Evolutionary conservation across 1,140 invertebrate species (phyloP).

Genomic region (Planococcus citri): DNA sequence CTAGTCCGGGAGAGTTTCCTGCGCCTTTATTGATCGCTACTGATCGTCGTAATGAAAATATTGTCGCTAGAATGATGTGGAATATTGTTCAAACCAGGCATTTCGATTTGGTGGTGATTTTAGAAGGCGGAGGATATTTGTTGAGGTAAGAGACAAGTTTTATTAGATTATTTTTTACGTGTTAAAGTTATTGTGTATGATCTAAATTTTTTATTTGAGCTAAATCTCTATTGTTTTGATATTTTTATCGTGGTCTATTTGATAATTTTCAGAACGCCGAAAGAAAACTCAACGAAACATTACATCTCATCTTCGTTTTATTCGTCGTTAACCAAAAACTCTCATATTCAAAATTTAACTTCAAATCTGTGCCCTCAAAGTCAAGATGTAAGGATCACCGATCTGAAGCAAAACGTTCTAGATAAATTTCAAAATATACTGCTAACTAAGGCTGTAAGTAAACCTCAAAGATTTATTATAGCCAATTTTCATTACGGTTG

Average conservation of each 20-base stretch:
- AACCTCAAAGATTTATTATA: background rate
- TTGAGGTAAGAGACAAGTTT: constrained; percentile 37
- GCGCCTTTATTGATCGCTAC: constrained; percentile 25
- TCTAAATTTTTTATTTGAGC: constrained; percentile 11
- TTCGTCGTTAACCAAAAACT: background rate
- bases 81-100: constrained; percentile 27
- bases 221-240: too few relatives aligned
- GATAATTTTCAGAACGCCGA: constrained; percentile 22
- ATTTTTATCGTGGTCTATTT: too few relatives aligned
- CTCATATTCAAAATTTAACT: background rate
- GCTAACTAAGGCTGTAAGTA: constrained; percentile 22
- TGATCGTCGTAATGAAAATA: constrained; percentile 17
- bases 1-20: constrained; percentile 20
- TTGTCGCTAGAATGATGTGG: constrained; percentile 21
- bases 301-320: background rate
- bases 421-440: constrained; percentile 21
- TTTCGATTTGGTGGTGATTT: constrained; percentile 48
- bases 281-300: constrained; percentile 16
- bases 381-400: constrained; percentile 15
- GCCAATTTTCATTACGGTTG: background rate
- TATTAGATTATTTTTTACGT: background rate
- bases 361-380: background rate
- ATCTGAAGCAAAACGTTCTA: constrained; percentile 23
- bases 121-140: constrained; percentile 46
- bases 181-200: constrained; percentile 15